Evolutionary conservation across 2,797 vertebrate genomes (phyloP).

Genomic region (Echiichthys vipera): DNA sequence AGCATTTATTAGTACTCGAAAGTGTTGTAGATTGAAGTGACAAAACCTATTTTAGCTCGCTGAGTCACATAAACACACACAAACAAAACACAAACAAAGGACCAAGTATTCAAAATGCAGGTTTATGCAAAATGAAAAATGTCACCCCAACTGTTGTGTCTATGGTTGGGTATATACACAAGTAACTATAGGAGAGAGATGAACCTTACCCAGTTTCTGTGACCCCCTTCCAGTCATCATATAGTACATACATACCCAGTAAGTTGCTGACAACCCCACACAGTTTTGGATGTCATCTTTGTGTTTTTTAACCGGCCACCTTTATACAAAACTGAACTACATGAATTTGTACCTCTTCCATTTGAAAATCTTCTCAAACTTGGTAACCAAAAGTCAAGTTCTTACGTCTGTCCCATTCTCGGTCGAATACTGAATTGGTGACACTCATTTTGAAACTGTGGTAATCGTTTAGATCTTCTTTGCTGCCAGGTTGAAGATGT

Average conservation of each 20-base stretch:
- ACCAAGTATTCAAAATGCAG: constrained; percentile 29
- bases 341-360: neutral
- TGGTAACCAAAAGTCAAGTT: no score
- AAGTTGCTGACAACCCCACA: neutral
- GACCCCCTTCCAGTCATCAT: neutral
- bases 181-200: neutral
- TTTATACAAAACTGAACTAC: neutral
- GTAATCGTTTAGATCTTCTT: no score
- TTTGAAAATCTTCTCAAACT: neutral
- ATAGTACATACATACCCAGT: neutral
- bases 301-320: neutral
- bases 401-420: no score
- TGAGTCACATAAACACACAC: constrained; percentile 6
- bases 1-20: constrained; percentile 7
- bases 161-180: no score
- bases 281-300: neutral
- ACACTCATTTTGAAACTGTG: no score
- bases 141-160: neutral
- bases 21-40: neutral
- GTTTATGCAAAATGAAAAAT: constrained; percentile 26
- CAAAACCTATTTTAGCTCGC: neutral
- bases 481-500: no score
- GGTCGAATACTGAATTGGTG: no score
- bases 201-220: neutral
- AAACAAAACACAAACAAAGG: constrained; percentile 32